Base-by-base conservation (phyloP, 2,113 vertebrate species). In the Haplochromis burtoni region DNA sequence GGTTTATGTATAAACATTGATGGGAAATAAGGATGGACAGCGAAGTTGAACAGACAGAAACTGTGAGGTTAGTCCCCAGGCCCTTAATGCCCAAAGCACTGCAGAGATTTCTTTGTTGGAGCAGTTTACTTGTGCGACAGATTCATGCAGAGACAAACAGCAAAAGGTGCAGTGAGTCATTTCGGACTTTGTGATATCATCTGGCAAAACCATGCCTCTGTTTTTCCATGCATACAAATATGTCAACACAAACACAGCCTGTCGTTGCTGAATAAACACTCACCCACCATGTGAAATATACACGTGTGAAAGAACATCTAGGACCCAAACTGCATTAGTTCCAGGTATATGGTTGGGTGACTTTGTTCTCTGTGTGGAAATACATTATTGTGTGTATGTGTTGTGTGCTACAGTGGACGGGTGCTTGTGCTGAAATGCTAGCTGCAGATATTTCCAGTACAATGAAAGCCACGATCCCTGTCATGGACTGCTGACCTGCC, bases 151-250 rank as follows among this genome's bases (percentile, higher is more conserved):
- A 63, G 63, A 84, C 53, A 51, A 82, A 85, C 10, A 76, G 61
- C 26, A 80, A 91, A 87, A 87, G 79, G 78, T 92, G 82, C 38
- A 2, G 54, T 88, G 88, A 93, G 82, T 93, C 91, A 90, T n/a
- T 73, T 24, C 21, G 7, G 71, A 19, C n/a, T 68, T 40, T 80
- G 59, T 51, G 57, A 78, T 83, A 84, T 63, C 42, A 82, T 86
- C 81, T 54, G n/a, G 54, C 19, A 47, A 45, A 79, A 80, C 51
- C 40, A 19, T 21, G 26, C 78, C 54, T 49, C 21, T 91, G 33
- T 57, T 68, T 61, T 33, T 13, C 29, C 85, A 68, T 71, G 51
- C 89, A 80, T 82, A 38, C 12, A 47, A 82, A 89, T 19, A 47
- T 78, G 71, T 51, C 45, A 81, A 59, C 82, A 87, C 82, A 90